Conservation (phyloP, 2,113 vertebrate genomes). For the Oplegnathus fasciatus region DNA sequence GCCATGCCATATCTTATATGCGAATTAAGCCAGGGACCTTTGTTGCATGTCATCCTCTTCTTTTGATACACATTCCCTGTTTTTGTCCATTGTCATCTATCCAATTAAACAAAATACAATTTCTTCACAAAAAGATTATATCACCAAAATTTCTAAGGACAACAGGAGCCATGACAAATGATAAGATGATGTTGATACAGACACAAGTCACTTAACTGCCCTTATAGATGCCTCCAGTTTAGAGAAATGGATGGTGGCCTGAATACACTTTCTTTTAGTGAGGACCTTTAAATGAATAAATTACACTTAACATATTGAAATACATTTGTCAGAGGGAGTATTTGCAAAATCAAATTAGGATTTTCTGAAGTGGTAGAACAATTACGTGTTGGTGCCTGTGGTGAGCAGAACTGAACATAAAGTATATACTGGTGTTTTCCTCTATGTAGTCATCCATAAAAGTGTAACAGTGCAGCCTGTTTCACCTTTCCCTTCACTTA, state of each 20-base stretch:
- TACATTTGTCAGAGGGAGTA: not conserved
- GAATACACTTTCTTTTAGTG: not conserved
- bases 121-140: not conserved
- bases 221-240: not conserved
- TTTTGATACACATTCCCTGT: not conserved
- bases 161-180: not conserved
- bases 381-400: not conserved
- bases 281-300: not conserved
- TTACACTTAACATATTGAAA: slow-evolving; percentile 22
- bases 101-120: not conserved
- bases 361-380: slow-evolving; percentile 1
- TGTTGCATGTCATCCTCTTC: not conserved
- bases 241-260: not conserved
- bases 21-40: not conserved
- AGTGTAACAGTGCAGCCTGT: not conserved
- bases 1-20: not conserved
- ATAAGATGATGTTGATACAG: not conserved
- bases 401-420: slow-evolving; percentile 9
- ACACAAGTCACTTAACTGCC: not conserved
- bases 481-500: slow-evolving; percentile 19
- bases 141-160: not conserved
- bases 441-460: no score
- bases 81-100: not conserved
- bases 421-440: not conserved
- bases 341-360: slow-evolving; percentile 22